phyloP scores from a whole-genome alignment of 2,888 invertebrate species.

The Xestia sexstrigata region DNA sequence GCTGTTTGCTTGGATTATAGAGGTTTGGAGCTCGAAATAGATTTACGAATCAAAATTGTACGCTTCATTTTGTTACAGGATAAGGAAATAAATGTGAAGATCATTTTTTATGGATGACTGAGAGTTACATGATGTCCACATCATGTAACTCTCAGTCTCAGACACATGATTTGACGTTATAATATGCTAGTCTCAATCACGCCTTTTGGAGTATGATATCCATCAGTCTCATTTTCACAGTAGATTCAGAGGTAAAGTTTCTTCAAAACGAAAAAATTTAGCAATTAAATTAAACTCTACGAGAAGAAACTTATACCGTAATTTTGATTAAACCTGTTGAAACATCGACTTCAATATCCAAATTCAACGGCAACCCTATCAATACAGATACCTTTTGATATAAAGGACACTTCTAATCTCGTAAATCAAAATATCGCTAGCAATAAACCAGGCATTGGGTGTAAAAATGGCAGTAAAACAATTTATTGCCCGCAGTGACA shows the following conservation, averaged over 20 bases:
- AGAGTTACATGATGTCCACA: conserved; percentile 2
- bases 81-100: neutral
- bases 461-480: conserved; percentile 67
- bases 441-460: conserved; percentile 60
- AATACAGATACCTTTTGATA: conserved; percentile 13
- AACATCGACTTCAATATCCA: neutral
- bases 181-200: neutral
- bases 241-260: neutral
- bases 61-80: conserved; percentile 16
- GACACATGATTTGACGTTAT: neutral
- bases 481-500: conserved; percentile 64
- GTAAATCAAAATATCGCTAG: conserved; percentile 61
- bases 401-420: conserved; percentile 28
- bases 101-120: neutral
- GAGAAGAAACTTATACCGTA: neutral
- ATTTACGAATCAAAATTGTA: conserved; percentile 37
- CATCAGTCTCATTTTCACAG: neutral
- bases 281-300: neutral
- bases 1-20: conserved; percentile 28
- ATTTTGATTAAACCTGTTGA: neutral
- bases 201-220: neutral
- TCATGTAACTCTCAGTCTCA: too few species aligned
- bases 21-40: conserved; percentile 27
- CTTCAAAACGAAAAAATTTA: neutral
- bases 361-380: neutral